Base-by-base conservation (phyloP, 1,140 invertebrate genomes). In the Neodiprion virginianus region DNA sequence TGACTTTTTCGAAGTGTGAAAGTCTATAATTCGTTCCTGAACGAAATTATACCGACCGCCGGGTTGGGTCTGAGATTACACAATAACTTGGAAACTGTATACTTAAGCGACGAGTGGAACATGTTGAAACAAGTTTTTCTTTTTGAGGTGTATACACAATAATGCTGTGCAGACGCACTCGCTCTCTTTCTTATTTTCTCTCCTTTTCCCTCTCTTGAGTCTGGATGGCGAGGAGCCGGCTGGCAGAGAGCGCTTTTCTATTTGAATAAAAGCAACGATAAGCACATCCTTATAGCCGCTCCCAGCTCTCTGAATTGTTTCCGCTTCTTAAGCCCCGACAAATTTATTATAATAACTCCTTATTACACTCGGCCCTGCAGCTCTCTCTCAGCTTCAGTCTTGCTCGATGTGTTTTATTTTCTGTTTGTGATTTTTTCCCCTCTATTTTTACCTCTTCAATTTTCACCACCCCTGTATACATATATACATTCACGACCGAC, bases 191-290 rank as follows among this genome's bases (percentile, higher is more conserved):
- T 40, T 40, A 40, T 40, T 40, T 40, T 40, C 28, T 40, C 28
- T 40, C 28, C 28, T 40, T 40, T 40, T 40, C 28, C 5, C 28
- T 40, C 28, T 40, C 28, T 40, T 40, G 28, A 40, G 28, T 40
- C 2, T 40, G 28, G 2, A 40, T 40, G 28, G 28, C 5, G 28
- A 61, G n/a, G 53, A 61, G 7, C 11, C n/a, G 53, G 53, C 67
- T 69, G 10, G 21, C n/a, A 23, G 67, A 40, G 12, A 69, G 67
- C 67, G 40, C 84, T 82, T 61, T 84, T 84, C 83, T 83, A 86
- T 87, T 87, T 87, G 84, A 87, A 87, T 87, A 87, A 87, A 87
- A 87, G 86, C 86, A 87, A 87, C 85, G 85, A 87, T 87, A 87
- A 87, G 86, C 85, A 87, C 86, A 87, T 87, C 85, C 84, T 87